Evolutionary conservation across 2,797 vertebrate genomes (phyloP), one percentile per base, ranked within the genome.

Genomic region (Todus mexicanus): DNA sequence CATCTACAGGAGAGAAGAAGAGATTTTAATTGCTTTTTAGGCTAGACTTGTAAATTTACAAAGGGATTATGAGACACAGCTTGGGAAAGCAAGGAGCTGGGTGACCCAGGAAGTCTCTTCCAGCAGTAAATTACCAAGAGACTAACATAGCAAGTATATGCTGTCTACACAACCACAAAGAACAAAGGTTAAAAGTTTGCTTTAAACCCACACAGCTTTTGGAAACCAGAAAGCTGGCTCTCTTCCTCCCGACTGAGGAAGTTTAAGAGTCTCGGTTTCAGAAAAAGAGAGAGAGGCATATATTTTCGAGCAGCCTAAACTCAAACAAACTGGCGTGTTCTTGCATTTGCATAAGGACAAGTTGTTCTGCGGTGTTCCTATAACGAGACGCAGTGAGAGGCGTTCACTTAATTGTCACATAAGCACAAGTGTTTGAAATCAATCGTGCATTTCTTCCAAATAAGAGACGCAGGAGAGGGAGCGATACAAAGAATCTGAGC

Each of bases 271-370:
- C 63, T 69, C 69, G 69, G 59, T 75, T 92, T 80, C 47, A 94
- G 40, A 63, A 79, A 66, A 31, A 1, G 4, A 11, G 17, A 31
- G 8, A 11, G 10, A 40, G 22, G 23, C 37, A 56, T 78, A 13
- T 76, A 91, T 76, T 93, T 87, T 80, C 63, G 57, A 94, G 93
- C 54, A 77, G 91, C 20, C 70, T 87, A 84, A 93, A 90, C 88
- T 91, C 76, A 48, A 90, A 10, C 84, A 87, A 86, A 80, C 69
- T 83, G 59, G 43, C 84, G 42, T 92, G 90, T 86, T 92, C 89
- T 33, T 78, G 42, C 82, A 93, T 93, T 92, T 94, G 87, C 94
- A 93, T 71, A 77, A 92, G 96, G 89, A 96, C 96, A 96, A 86
- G 60, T 84, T 94, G 95, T 96, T 96, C 96, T 45, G 79, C 35